phyloP scores from a whole-genome alignment of 2,113 vertebrate genomes.

The Choloepus hoffmanni region DNA sequence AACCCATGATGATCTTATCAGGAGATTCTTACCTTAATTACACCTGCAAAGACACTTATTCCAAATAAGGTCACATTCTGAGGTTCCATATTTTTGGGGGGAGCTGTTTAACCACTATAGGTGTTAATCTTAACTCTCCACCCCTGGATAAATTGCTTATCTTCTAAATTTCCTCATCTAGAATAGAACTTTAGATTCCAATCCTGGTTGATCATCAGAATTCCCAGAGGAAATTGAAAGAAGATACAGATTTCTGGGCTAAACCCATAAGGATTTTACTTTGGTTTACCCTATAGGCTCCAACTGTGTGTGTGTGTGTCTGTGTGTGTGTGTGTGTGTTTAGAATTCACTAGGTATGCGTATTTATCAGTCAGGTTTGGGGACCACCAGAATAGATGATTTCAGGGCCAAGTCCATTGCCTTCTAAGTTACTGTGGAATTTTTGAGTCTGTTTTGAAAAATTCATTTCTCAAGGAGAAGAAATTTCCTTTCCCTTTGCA shows the following conservation, averaged over 20 bases:
- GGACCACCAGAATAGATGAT: not conserved
- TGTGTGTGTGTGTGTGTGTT: not conserved
- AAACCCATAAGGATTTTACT: not conserved
- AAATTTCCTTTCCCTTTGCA: not conserved
- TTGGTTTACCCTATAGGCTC: not conserved
- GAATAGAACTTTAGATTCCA: not conserved
- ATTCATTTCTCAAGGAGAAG: not conserved
- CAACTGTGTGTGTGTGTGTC: not conserved
- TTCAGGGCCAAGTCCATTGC: not conserved
- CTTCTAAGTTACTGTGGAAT: not conserved
- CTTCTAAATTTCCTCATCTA: not conserved
- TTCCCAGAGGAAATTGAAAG: not conserved
- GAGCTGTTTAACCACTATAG: not conserved
- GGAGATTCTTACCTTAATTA: not conserved
- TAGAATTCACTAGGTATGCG: not conserved
- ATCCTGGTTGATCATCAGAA: not conserved
- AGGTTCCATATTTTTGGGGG: not conserved
- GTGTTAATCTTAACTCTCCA: not conserved
- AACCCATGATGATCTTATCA: not conserved
- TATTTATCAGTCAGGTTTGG: not conserved
- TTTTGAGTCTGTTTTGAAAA: not conserved
- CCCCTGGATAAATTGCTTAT: not conserved
- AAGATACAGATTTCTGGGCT: not conserved
- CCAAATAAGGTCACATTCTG: not conserved
- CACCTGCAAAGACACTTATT: not conserved